Conservation (phyloP, 2,888 invertebrate genomes). For the Drosophila imparisetae region DNA sequence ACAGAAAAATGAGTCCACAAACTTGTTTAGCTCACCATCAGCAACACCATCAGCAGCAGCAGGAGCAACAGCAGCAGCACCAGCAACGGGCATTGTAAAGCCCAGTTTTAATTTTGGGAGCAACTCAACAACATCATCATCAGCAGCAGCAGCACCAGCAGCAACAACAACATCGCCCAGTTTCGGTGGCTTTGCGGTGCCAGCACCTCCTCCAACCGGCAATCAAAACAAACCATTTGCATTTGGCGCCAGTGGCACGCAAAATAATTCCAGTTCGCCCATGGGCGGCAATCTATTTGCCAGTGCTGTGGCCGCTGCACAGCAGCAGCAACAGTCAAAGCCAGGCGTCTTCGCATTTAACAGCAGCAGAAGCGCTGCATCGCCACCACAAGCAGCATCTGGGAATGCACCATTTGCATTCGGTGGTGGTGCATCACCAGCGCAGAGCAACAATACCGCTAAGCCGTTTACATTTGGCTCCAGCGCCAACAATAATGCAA, state of each 20-base stretch:
- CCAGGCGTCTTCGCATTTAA: slow-evolving; percentile 67
- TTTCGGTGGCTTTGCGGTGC: slow-evolving; percentile 45
- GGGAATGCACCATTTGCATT: slow-evolving; percentile 64
- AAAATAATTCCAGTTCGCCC: slow-evolving; percentile 12
- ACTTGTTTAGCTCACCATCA: slow-evolving; percentile 49
- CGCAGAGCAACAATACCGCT: slow-evolving; percentile 28
- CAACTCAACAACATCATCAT: slow-evolving; percentile 5
- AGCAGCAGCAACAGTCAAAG: slow-evolving; percentile 32
- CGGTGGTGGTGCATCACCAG: slow-evolving; percentile 27
- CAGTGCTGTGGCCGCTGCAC: slow-evolving; percentile 45
- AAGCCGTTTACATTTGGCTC: slow-evolving; percentile 69
- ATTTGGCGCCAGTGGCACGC: slow-evolving; percentile 49
- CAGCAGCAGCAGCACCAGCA: slow-evolving; percentile 5
- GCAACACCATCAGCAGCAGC: not conserved
- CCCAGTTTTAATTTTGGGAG: slow-evolving; percentile 60
- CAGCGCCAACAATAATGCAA: slow-evolving; percentile 9
- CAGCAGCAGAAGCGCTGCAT: slow-evolving; percentile 9
- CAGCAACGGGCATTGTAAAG: slow-evolving; percentile 38
- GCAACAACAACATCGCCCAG: slow-evolving; percentile 5
- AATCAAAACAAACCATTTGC: slow-evolving; percentile 58
- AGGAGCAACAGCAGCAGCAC: not conserved
- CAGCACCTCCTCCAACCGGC: slow-evolving; percentile 15
- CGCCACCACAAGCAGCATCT: slow-evolving; percentile 12
- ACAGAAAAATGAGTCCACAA: slow-evolving; percentile 41
- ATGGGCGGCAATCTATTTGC: slow-evolving; percentile 68